Evolutionary conservation across 2,888 invertebrate species (phyloP).

Genomic region (Neelides folsomi): DNA sequence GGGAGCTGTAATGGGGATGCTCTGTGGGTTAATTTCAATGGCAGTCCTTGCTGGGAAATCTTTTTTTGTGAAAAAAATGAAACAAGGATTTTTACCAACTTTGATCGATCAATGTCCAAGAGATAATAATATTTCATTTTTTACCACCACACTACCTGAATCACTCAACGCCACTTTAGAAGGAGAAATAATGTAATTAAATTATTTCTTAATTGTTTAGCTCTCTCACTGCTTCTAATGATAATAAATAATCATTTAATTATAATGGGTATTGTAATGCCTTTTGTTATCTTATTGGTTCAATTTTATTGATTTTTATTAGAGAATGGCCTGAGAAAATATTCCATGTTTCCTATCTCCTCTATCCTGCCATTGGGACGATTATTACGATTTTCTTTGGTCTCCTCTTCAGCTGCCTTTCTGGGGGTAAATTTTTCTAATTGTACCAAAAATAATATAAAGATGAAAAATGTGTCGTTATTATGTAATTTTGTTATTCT

Average conservation of each 20-base stretch:
- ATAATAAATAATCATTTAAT: no score
- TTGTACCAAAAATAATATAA: no score
- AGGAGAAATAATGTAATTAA: no score
- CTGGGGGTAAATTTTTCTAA: no score
- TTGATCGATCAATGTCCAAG: slow-evolving; percentile 11
- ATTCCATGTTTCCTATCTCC: slow-evolving; percentile 11
- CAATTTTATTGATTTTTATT: slow-evolving; percentile 2
- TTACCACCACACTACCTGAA: background rate
- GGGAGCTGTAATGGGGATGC: background rate
- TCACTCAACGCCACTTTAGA: background rate
- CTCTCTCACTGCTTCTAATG: no score
- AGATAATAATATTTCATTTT: background rate
- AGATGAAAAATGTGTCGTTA: no score
- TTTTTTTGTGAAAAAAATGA: slow-evolving; percentile 5
- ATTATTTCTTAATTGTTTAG: no score
- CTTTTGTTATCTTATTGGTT: no score
- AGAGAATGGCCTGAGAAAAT: slow-evolving; percentile 14
- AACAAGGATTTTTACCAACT: background rate
- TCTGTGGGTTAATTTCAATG: background rate
- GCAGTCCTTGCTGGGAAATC: slow-evolving; percentile 5
- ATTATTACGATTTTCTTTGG: slow-evolving; percentile 8
- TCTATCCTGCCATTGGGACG: slow-evolving; percentile 13
- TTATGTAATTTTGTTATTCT: no score
- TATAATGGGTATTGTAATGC: no score
- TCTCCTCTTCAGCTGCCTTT: slow-evolving; percentile 4